These are phyloP conservation scores for Gryon sp. DNA, from an alignment of 1,140 invertebrate species.

Conservation along the genomic window DNA sequence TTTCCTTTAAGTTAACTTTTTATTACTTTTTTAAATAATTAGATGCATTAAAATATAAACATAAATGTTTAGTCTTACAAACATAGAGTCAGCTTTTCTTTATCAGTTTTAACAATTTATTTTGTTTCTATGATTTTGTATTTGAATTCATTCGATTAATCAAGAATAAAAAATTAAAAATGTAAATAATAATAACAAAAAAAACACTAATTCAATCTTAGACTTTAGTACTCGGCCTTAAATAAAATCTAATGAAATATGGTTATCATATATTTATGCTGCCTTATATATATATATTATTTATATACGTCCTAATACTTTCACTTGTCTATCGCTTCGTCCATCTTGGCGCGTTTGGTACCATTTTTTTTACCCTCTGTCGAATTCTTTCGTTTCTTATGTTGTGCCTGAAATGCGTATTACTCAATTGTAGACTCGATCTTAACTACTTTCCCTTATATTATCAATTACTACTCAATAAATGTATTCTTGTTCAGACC, in stretches of 20 bases:
- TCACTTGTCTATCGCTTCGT: constrained; percentile 78
- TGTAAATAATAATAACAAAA: too few species aligned
- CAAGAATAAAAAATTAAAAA: too few species aligned
- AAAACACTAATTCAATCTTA: too few species aligned
- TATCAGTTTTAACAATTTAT: too few species aligned
- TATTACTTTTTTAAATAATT: too few species aligned
- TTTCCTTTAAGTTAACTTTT: too few species aligned
- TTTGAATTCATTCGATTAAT: too few species aligned
- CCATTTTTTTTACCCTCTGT: constrained; percentile 79
- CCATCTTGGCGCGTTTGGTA: constrained; percentile 77
- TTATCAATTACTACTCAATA: constrained; percentile 12
- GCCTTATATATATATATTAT: constrained; percentile 53
- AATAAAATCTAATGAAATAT: constrained; percentile 48
- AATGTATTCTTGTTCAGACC: constrained; percentile 19
- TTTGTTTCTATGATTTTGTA: too few species aligned
- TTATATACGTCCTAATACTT: constrained; percentile 65
- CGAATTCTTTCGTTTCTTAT: constrained; percentile 79
- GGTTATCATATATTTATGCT: constrained; percentile 44
- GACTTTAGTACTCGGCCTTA: constrained; percentile 2
- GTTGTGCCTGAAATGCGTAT: constrained; percentile 78
- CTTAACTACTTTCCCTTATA: constrained; percentile 18
- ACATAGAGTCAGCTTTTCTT: too few species aligned
- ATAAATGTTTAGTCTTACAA: too few species aligned
- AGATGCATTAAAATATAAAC: too few species aligned
- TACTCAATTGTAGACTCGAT: constrained; percentile 69